Evolutionary conservation across 2,797 vertebrate species (phyloP).

Genomic region (Alectoris magna): DNA sequence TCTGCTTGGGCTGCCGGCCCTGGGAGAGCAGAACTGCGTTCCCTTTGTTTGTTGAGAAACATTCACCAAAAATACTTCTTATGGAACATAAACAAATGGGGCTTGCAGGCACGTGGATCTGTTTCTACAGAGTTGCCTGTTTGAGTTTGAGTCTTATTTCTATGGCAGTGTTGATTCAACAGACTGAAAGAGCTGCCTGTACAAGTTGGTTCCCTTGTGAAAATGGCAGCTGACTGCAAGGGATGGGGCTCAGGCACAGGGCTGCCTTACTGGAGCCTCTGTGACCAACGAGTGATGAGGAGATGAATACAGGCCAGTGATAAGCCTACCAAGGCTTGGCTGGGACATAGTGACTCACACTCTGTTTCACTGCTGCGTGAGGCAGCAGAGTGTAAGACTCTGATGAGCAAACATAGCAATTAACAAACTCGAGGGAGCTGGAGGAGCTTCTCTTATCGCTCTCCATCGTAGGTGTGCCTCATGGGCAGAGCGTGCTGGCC

Average conservation of each 20-base stretch:
- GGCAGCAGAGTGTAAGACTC: background rate
- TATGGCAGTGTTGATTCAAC: accelerated
- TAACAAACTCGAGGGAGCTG: background rate
- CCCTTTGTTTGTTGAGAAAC: background rate
- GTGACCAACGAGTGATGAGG: background rate
- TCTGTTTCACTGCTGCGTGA: too few relatives aligned
- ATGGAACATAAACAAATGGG: background rate
- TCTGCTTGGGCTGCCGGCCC: background rate
- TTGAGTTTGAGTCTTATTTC: background rate
- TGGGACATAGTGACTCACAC: background rate
- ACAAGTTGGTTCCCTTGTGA: background rate
- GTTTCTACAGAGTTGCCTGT: accelerated
- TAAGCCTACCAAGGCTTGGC: background rate
- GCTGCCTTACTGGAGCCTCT: background rate
- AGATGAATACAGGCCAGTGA: background rate
- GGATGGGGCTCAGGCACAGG: accelerated
- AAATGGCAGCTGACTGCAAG: background rate
- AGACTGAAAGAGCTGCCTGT: background rate
- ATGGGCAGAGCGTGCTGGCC: accelerated
- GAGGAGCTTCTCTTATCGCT: background rate
- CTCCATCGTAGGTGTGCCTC: background rate
- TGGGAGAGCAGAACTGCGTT: background rate
- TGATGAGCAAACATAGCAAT: background rate
- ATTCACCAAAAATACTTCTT: background rate
- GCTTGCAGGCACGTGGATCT: background rate